A percentile compares a stretch with the other conserved stretches of the same genome.
phyloP scores from a whole-genome alignment of 2,888 invertebrate species.

The Cenopis cana region DNA sequence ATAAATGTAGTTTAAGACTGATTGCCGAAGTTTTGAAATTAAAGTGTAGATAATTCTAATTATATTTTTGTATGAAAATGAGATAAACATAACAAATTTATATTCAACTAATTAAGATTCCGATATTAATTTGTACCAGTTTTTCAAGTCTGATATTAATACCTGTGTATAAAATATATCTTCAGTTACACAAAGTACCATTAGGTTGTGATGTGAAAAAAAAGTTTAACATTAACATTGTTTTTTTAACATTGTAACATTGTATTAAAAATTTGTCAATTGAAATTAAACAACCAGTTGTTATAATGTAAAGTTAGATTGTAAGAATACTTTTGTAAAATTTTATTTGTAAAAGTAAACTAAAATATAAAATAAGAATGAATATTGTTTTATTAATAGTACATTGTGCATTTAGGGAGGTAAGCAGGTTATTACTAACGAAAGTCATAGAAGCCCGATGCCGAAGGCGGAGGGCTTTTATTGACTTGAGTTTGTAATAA shows the following conservation, averaged over 20 bases:
- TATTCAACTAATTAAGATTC: no score
- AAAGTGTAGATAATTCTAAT: background rate
- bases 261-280: background rate
- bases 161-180: background rate
- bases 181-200: background rate
- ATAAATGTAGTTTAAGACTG: background rate
- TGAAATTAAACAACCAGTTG: slow-evolving; percentile 8
- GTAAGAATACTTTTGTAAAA: slow-evolving; percentile 50
- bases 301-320: slow-evolving; percentile 18
- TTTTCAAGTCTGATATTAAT: background rate
- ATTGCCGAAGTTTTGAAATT: background rate
- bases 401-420: no score
- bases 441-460: no score
- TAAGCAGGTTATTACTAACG: no score
- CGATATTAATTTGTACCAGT: no score
- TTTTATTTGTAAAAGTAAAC: slow-evolving; percentile 46
- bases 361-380: slow-evolving; percentile 53
- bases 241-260: no score
- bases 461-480: no score
- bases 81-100: no score
- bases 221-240: no score
- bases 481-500: no score
- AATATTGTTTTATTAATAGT: slow-evolving; percentile 45
- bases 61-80: no score
- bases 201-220: background rate